phyloP scores from a whole-genome alignment of 2,797 vertebrate species.

The Phyllotis vaccarum region DNA sequence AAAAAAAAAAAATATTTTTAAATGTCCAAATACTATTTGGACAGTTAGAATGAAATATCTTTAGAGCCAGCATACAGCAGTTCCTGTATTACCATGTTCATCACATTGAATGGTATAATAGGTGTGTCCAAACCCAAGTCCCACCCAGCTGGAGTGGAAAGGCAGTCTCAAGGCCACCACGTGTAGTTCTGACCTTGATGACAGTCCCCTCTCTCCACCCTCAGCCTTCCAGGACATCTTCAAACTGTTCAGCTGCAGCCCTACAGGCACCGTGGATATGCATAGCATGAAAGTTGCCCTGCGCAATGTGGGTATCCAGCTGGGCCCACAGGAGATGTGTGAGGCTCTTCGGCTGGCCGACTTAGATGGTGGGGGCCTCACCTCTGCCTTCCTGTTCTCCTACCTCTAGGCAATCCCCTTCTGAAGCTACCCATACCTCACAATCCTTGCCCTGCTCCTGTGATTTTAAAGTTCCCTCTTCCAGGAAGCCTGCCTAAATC shows the following conservation, averaged over 20 bases:
- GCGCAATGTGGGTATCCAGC: conserved; percentile 30
- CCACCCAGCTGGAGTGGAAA: not conserved
- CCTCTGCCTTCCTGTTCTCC: not conserved
- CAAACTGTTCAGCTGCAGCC: conserved; percentile 70
- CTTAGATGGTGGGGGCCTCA: conserved; percentile 56
- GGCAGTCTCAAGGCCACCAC: too few relatives aligned
- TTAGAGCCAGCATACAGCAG: not conserved
- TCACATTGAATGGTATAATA: not conserved
- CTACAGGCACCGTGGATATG: conserved; percentile 31
- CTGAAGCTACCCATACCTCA: not conserved
- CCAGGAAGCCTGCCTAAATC: not conserved
- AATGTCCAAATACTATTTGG: not conserved
- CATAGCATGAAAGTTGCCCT: conserved; percentile 47
- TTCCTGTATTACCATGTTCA: not conserved
- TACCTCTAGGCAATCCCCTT: not conserved
- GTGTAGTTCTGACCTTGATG: not conserved
- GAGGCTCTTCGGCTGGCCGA: conserved; percentile 67
- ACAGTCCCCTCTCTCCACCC: not conserved
- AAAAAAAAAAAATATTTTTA: too few relatives aligned
- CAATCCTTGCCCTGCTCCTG: not conserved
- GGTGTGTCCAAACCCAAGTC: not conserved
- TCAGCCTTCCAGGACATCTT: conserved; percentile 77
- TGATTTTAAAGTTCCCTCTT: conserved; percentile 29
- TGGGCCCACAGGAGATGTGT: conserved; percentile 58
- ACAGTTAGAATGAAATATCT: not conserved